phyloP scores from a whole-genome alignment of 2,113 vertebrate species.

The Daphoenositta chrysoptera region DNA sequence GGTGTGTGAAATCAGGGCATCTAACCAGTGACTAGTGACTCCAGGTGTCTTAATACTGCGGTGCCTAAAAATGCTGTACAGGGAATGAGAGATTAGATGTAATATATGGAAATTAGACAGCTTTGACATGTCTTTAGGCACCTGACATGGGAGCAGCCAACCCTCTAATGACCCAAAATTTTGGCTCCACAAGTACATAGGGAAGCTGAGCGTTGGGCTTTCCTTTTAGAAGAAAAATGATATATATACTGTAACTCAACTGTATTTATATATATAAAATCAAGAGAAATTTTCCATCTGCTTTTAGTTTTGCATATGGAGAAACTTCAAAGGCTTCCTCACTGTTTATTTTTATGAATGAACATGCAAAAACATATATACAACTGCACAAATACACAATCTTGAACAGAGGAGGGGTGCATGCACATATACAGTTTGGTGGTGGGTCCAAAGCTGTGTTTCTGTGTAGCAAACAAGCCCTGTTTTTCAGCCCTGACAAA shows the following conservation, averaged over 20 bases:
- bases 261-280: background rate
- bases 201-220: background rate
- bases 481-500: background rate
- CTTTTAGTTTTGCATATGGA: background rate
- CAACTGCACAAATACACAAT: background rate
- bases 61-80: background rate
- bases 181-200: background rate
- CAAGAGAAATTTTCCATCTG: background rate
- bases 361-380: background rate
- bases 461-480: background rate
- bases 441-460: background rate
- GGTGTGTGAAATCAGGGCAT: background rate
- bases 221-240: background rate
- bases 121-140: background rate
- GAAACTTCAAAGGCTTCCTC: background rate
- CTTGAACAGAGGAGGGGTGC: background rate
- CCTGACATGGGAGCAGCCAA: background rate
- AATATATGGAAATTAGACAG: background rate
- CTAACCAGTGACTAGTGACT: background rate
- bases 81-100: background rate
- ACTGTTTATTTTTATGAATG: constrained; percentile 13
- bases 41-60: background rate
- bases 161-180: background rate
- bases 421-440: background rate
- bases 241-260: background rate